These are phyloP conservation scores for Zapornia atra DNA, from an alignment of 2,113 vertebrate species.

Conservation along the genomic window DNA sequence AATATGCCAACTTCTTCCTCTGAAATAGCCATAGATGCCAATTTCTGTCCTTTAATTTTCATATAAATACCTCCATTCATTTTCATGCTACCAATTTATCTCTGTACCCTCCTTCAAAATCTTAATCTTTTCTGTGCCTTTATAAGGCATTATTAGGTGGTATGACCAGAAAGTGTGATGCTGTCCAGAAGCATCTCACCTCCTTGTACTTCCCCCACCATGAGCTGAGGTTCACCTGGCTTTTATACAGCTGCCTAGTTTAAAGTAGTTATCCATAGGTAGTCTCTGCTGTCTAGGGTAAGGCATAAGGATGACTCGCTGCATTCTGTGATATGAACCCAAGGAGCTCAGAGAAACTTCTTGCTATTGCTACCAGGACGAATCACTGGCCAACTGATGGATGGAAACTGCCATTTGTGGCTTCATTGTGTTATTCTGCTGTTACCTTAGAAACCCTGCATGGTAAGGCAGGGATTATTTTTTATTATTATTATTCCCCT, in stretches of 20 bases:
- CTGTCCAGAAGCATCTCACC: background rate
- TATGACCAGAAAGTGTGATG: background rate
- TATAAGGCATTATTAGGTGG: background rate
- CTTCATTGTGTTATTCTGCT: background rate
- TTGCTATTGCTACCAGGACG: background rate
- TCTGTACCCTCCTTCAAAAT: fast-evolving
- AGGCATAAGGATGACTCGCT: fast-evolving
- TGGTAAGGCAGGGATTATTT: background rate
- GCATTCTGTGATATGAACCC: background rate
- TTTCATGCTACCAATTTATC: background rate
- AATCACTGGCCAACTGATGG: background rate
- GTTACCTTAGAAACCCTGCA: background rate
- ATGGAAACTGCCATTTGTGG: background rate
- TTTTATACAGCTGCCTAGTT: background rate
- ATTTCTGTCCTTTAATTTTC: background rate
- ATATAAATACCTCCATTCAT: background rate
- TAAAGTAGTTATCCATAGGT: background rate
- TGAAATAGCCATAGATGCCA: background rate
- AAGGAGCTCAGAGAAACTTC: background rate
- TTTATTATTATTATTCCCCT: background rate
- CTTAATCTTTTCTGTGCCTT: background rate
- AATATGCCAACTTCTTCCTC: background rate
- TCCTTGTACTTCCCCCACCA: background rate
- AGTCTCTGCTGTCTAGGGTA: background rate
- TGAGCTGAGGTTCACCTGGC: background rate